Base-by-base conservation (phyloP, 1,140 invertebrate species). In the Aphaenogaster rudis region DNA sequence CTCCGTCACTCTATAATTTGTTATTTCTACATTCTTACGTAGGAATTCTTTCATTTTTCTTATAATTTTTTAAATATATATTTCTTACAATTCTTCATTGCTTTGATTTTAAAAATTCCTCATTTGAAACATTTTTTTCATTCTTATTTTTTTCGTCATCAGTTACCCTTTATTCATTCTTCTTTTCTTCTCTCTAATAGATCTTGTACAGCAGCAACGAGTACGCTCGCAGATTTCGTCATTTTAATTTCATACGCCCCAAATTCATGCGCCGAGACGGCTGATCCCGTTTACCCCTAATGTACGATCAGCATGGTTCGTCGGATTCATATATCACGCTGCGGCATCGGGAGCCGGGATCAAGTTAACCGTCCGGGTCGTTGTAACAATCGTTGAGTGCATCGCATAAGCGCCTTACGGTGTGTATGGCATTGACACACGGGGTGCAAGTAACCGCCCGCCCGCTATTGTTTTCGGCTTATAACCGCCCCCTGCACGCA, bases 391-490 rank as follows among this genome's bases (percentile, higher is more conserved):
- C 77, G 89, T 82, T 45, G 89, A 88, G 89, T 90, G 81, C 63
- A 59, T 90, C 69, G 72, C 42, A 74, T 91, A 91, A 91, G 90
- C 90, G 89, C 87, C 89, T 91, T 91, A 91, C 87, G 79, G 84
- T 85, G 80, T 88, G 89, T 88, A 91, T 86, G 86, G 90, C 87
- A 84, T 91, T 91, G 89, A 91, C 87, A 86, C 87, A 85, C n/a
- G 79, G 76, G 87, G 89, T 84, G 87, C 87, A 91, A 91, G 89
- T 91, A 91, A 90, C 82, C 87, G 63, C 87, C 79, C 81, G 67
- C 42, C 50, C 59, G 76, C 89, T 85, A 88, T 91, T 91, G 90
- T 91, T 91, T 91, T 91, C 89, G 84, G 89, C 90, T 91, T 91
- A 91, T 88, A 80, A 90, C 77, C 88, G 77, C 80, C 90, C 87